phyloP scores from a whole-genome alignment of 2,888 invertebrate genomes.

The Hypolimnas misippus region DNA sequence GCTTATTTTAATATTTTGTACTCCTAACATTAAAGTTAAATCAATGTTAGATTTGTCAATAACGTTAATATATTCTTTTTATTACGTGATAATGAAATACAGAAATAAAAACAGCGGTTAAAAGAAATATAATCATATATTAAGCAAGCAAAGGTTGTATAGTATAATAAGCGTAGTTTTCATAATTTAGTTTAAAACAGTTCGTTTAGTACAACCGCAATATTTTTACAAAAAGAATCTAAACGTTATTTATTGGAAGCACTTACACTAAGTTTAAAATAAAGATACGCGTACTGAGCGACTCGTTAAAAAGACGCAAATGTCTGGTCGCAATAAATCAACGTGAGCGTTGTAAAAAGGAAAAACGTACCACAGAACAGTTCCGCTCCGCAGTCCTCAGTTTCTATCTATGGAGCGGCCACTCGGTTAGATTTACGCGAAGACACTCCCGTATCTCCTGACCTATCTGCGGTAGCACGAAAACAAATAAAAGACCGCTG shows the following conservation, averaged over 20 bases:
- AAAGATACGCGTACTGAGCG: constrained; percentile 38
- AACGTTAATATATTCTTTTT: no score
- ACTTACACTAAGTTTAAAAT: constrained; percentile 34
- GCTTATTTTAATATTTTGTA: no score
- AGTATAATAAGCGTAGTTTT: no score
- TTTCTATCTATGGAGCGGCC: constrained; percentile 46
- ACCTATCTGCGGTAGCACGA: constrained; percentile 43
- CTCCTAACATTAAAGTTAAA: no score
- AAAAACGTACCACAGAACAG: constrained; percentile 49
- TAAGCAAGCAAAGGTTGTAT: no score
- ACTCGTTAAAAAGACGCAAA: constrained; percentile 48
- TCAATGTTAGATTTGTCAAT: no score
- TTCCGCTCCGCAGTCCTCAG: constrained; percentile 46
- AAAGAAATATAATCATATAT: no score
- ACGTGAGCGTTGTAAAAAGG: constrained; percentile 54
- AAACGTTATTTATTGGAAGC: constrained; percentile 24
- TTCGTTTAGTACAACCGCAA: background rate
- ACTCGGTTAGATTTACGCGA: constrained; percentile 68
- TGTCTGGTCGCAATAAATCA: constrained; percentile 58
- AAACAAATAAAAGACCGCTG: constrained; percentile 36
- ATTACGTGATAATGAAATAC: no score
- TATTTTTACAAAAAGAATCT: constrained; percentile 9
- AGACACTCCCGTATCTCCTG: constrained; percentile 57
- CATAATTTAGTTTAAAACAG: no score
- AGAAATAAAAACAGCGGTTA: no score